Evolutionary conservation across 2,113 vertebrate genomes (phyloP), one percentile per base, ranked within the genome.

Genomic region (Neolamprologus kungweensis): DNA sequence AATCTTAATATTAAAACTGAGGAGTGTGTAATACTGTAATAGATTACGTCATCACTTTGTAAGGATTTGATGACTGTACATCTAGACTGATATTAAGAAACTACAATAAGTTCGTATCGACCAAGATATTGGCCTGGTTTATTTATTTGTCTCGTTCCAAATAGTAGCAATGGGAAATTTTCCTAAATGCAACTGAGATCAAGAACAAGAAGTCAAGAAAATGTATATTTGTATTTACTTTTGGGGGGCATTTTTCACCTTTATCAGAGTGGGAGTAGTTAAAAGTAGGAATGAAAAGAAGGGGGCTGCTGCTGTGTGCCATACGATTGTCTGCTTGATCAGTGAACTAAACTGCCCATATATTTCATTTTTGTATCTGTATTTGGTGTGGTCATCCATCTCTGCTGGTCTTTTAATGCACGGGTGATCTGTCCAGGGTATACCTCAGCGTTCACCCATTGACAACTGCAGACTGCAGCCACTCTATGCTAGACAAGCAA

Each of bases 51-150:
- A 10, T 26, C 37, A 26, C 37, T 45, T 42, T 73, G 68, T 73
- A 45, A 45, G 68, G 8, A 73, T 45, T 73, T 45, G 68, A 45
- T 26, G 40, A 47, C 40, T 2, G 12, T 42, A 23, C 65, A 71
- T 23, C 65, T 42, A 14, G n/a, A 71, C 65, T 42, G 35, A 71
- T 42, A 21, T 71, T 23, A 71, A 71, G 37, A 16, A 71, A 40
- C 35, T 23, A 14, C 35, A 23, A 42, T 23, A 42, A 6, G 35
- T 23, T 42, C 0, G 0, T 26, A 7, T 45, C 3, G 13, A 23
- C 12, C n/a, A 42, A 45, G 7, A 17, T 28, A 26, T 73, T 73
- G 21, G 21, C 7, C 14, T 47, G 40, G 68, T 5, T 75, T 45
- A 47, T 47, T 28, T 17, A 75, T 50, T 45, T 50, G 7, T 78